Conservation (phyloP, 2,888 invertebrate genomes). For the Andrena minutula region DNA sequence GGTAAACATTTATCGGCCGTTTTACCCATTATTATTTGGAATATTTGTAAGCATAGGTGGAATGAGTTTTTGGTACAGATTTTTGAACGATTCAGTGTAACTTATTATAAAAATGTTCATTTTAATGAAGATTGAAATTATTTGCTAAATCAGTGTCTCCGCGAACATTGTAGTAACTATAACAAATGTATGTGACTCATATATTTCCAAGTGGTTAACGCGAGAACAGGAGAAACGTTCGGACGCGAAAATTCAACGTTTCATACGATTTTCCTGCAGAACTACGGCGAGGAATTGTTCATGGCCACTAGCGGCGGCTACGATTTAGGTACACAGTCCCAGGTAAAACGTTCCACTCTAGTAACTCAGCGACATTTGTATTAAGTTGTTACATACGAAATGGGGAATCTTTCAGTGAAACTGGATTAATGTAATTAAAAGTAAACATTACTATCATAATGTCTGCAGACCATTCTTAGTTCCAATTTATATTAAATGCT, state of each 20-base stretch:
- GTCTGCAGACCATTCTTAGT: no score
- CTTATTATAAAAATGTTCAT: no score
- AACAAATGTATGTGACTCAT: not conserved
- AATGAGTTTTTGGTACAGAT: no score
- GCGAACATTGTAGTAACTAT: not conserved
- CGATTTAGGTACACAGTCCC: conserved; percentile 7
- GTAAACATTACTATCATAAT: no score
- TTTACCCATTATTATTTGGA: no score
- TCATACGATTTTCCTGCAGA: not conserved
- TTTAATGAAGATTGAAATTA: no score
- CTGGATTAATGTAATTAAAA: no score
- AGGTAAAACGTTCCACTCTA: not conserved
- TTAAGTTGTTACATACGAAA: not conserved
- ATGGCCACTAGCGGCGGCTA: not conserved
- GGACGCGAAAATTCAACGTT: conserved; percentile 4
- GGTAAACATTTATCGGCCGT: no score
- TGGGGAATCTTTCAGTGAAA: not conserved
- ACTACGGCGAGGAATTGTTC: not conserved
- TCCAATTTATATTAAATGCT: no score
- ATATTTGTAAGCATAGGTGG: no score
- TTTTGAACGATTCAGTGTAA: no score
- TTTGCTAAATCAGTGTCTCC: no score
- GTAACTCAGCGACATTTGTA: not conserved
- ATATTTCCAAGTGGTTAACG: not conserved
- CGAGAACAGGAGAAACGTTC: not conserved